Conservation (phyloP, 2,888 invertebrate genomes). For the Lampropteryx suffumata region DNA sequence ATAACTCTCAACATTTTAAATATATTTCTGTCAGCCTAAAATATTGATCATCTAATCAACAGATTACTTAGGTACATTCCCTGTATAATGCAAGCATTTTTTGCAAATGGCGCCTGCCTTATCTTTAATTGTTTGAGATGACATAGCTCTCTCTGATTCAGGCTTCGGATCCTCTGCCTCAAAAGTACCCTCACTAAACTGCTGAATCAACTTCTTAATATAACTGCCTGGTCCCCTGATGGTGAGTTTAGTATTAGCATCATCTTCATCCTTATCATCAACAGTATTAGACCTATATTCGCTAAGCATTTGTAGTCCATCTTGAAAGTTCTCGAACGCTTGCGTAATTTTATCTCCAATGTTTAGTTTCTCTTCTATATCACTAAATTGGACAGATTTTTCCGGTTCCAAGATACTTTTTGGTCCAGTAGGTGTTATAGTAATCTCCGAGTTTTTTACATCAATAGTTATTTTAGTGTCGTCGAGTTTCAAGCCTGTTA, state of each 20-base stretch:
- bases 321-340: conserved; percentile 68
- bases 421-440: conserved; percentile 67
- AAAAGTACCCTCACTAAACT: conserved; percentile 75
- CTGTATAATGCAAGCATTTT: conserved; percentile 78
- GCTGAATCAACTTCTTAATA: conserved; percentile 76
- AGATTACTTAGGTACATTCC: conserved; percentile 63
- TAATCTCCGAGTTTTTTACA: conserved; percentile 69
- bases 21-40: neutral
- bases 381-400: conserved; percentile 52
- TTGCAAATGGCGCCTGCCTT: conserved; percentile 78
- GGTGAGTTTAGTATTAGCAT: conserved; percentile 61
- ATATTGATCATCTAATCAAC: neutral
- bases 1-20: neutral
- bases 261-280: conserved; percentile 46
- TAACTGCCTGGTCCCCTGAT: conserved; percentile 75
- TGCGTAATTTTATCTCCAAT: conserved; percentile 65
- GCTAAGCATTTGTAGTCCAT: conserved; percentile 60
- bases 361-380: conserved; percentile 64
- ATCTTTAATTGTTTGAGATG: conserved; percentile 63
- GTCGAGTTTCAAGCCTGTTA: conserved; percentile 61
- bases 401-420: conserved; percentile 45
- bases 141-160: conserved; percentile 63
- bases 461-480: conserved; percentile 72
- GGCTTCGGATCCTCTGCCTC: conserved; percentile 67
- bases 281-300: conserved; percentile 48